These are phyloP conservation scores for Scophthalmus maximus DNA, from an alignment of 2,113 vertebrate genomes.

Conservation along the genomic window DNA sequence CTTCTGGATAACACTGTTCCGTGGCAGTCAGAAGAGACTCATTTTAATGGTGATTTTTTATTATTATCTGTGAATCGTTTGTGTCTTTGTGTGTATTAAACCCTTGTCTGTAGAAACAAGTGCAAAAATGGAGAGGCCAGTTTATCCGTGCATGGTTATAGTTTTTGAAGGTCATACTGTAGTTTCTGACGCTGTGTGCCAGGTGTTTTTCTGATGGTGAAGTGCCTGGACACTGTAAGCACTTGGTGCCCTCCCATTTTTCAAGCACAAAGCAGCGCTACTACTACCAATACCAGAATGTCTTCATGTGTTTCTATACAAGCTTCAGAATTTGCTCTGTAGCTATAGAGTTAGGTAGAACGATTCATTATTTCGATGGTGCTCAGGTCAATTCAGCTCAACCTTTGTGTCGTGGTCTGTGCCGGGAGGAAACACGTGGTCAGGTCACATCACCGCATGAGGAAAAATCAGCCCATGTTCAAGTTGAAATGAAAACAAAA, in stretches of 20 bases:
- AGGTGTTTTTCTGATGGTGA: slow-evolving; percentile 71
- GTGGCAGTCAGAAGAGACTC: slow-evolving; percentile 69
- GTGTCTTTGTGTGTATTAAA: slow-evolving; percentile 75
- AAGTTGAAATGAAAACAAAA: slow-evolving; percentile 7
- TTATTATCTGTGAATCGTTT: slow-evolving; percentile 76
- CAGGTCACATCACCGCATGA: slow-evolving; percentile 66
- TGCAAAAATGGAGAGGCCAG: slow-evolving; percentile 60
- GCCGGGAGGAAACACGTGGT: slow-evolving; percentile 45
- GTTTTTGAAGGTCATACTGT: slow-evolving; percentile 67
- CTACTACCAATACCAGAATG: slow-evolving; percentile 56
- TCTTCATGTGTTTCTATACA: slow-evolving; percentile 62
- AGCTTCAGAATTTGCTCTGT: slow-evolving; percentile 49
- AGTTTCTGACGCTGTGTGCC: slow-evolving; percentile 64
- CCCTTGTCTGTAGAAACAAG: slow-evolving; percentile 68
- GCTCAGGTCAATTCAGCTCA: slow-evolving; percentile 68
- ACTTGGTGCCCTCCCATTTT: slow-evolving; percentile 66
- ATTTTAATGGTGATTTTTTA: slow-evolving; percentile 63
- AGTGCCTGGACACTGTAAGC: slow-evolving; percentile 75
- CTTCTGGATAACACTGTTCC: slow-evolving; percentile 64
- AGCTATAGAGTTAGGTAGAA: slow-evolving; percentile 63
- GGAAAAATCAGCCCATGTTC: slow-evolving; percentile 43
- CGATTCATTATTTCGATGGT: slow-evolving; percentile 62
- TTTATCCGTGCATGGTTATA: slow-evolving; percentile 75
- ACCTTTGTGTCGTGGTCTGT: slow-evolving; percentile 45
- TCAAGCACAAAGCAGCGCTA: slow-evolving; percentile 58